Evolutionary conservation across 2,797 vertebrate genomes (phyloP), one percentile per base, ranked within the genome.

Genomic region (Pangasius sanitwongsei): DNA sequence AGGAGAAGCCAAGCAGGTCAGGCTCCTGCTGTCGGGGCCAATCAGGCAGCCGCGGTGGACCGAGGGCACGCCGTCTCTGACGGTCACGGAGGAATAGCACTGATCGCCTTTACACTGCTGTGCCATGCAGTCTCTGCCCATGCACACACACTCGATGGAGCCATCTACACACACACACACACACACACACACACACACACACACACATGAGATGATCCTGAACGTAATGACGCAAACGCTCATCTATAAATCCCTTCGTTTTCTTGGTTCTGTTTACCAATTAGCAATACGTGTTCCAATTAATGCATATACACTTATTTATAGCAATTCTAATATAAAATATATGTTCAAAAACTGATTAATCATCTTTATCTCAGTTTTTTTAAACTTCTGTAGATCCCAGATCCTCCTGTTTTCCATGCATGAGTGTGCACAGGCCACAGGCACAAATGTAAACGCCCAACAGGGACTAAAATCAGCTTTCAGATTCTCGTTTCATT

Each of bases 11-110:
- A 89, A 94, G 93, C 97, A 97, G 50, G 93, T 96, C 90, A 97
- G 83, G 16, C 44, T 90, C 86, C 94, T 93, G 87, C 96, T 95
- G 70, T 96, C 93, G 0, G 9, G 55, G 1, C 93, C 94, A 0
- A 91, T 48, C 59, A 97, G 92, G 87, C 97, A 97, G 91, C 97
- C 96, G 0, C 94, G 96, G 37, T 94, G 93, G 63, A 97, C 95
- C 69, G 91, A 92, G 28, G 89, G 88, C 80, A 78, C 90, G 0
- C 88, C 87, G 83, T 92, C 91, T 41, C 88, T 92, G 25, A 96
- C 88, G 78, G 93, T 96, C 75, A 96, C 94, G 0, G 96, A 97
- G 88, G 96, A 95, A 93, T 95, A 97, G 93, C 97, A 97, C 50
- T 92, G 93, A n/a, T 94, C 92, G 2, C 97, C 97, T 0, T 91